Conservation (phyloP, 2,797 vertebrate genomes). For the Eulemur coronatus region DNA sequence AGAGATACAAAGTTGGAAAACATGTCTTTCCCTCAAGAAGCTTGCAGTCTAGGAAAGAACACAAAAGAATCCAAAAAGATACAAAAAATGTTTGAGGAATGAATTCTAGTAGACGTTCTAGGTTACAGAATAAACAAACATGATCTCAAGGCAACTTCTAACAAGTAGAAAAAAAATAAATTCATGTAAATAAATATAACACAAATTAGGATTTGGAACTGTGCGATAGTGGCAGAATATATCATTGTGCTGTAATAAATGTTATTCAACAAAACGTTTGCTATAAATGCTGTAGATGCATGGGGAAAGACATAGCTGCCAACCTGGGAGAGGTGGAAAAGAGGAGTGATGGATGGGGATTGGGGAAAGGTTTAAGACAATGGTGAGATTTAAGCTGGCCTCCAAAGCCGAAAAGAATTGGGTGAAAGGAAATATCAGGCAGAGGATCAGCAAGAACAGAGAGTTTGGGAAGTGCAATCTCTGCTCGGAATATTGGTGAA, state of each 20-base stretch:
- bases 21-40: background rate
- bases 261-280: background rate
- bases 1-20: background rate
- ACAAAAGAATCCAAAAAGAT: background rate
- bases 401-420: background rate
- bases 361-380: background rate
- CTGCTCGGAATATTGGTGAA: background rate
- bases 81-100: background rate
- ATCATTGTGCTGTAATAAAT: background rate
- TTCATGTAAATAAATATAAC: background rate
- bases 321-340: background rate
- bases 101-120: background rate
- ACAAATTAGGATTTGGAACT: background rate
- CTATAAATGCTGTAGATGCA: background rate
- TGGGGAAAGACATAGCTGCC: background rate
- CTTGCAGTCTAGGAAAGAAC: background rate
- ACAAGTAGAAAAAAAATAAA: background rate
- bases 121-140: background rate
- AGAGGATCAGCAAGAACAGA: background rate
- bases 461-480: background rate
- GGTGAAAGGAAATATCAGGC: background rate
- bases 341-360: background rate
- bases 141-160: background rate
- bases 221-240: background rate
- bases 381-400: background rate